phyloP scores from a whole-genome alignment of 92 coral and sea anemone genomes.

The Scolanthus callimorphus region DNA sequence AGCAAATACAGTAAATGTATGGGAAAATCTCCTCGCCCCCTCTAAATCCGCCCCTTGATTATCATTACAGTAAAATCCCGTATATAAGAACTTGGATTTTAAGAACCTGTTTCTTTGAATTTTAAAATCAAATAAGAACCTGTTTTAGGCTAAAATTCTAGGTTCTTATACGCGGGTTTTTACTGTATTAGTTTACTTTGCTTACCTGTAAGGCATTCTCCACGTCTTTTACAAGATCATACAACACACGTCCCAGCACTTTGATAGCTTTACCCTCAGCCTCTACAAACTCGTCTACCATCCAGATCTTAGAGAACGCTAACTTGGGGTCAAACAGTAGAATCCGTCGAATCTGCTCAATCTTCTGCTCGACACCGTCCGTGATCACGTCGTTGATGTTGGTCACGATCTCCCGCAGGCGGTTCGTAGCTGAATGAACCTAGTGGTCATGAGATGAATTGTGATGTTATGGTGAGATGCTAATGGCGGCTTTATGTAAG shows the following conservation, averaged over 20 bases:
- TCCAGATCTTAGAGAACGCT: conserved; percentile 81
- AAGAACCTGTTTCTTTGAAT: no score
- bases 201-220: conserved; percentile 94
- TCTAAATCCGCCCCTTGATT: no score
- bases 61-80: no score
- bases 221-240: conserved; percentile 81
- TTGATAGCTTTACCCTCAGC: conserved; percentile 58
- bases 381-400: conserved; percentile 69
- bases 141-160: no score
- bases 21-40: no score
- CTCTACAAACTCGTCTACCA: conserved; percentile 68
- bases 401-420: conserved; percentile 79
- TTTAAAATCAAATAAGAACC: no score
- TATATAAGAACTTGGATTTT: no score
- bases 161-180: no score
- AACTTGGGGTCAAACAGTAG: conserved; percentile 81
- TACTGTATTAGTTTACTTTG: no score
- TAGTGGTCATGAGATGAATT: conserved; percentile 67
- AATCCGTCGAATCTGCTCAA: conserved; percentile 59
- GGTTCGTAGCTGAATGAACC: conserved; percentile 87
- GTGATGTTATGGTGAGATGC: no score
- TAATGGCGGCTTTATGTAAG: no score
- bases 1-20: no score
- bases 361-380: conserved; percentile 70
- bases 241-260: conserved; percentile 55